Conservation (phyloP, 2,888 invertebrate genomes). For the Leptopilina syphax region DNA sequence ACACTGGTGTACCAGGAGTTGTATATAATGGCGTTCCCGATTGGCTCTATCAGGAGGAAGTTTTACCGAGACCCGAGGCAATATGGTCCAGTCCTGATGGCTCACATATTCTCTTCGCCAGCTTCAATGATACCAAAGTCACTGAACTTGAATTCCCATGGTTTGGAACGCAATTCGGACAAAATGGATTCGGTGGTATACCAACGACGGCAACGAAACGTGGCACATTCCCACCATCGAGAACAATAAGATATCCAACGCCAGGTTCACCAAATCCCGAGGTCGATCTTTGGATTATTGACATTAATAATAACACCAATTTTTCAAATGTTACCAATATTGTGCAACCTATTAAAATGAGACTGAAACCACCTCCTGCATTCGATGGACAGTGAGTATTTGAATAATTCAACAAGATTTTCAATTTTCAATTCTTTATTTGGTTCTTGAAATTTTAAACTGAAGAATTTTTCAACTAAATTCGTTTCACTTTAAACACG, state of each 20-base stretch:
- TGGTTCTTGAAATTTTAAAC: no score
- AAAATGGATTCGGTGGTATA: slow-evolving; percentile 77
- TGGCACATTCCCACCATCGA: slow-evolving; percentile 87
- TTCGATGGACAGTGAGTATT: slow-evolving; percentile 88
- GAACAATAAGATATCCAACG: slow-evolving; percentile 90
- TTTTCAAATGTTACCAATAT: slow-evolving; percentile 49
- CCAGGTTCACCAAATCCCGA: slow-evolving; percentile 92
- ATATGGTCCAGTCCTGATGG: slow-evolving; percentile 92
- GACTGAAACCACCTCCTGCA: slow-evolving; percentile 84
- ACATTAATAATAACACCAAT: slow-evolving; percentile 83
- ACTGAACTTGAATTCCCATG: slow-evolving; percentile 82
- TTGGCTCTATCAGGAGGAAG: slow-evolving; percentile 98
- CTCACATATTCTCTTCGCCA: slow-evolving; percentile 88
- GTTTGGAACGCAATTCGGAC: slow-evolving; percentile 81
- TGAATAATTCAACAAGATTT: background rate
- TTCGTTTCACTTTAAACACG: no score
- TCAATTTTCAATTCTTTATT: no score
- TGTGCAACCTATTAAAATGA: slow-evolving; percentile 78
- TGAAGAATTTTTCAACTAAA: no score
- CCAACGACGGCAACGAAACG: slow-evolving; percentile 73
- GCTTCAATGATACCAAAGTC: slow-evolving; percentile 87
- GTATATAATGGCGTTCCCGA: slow-evolving; percentile 96
- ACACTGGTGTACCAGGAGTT: slow-evolving; percentile 86
- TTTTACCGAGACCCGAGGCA: slow-evolving; percentile 88
- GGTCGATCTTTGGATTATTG: slow-evolving; percentile 89